Base-by-base conservation (phyloP, 2,113 vertebrate species). In the Tonatia bakeri region DNA sequence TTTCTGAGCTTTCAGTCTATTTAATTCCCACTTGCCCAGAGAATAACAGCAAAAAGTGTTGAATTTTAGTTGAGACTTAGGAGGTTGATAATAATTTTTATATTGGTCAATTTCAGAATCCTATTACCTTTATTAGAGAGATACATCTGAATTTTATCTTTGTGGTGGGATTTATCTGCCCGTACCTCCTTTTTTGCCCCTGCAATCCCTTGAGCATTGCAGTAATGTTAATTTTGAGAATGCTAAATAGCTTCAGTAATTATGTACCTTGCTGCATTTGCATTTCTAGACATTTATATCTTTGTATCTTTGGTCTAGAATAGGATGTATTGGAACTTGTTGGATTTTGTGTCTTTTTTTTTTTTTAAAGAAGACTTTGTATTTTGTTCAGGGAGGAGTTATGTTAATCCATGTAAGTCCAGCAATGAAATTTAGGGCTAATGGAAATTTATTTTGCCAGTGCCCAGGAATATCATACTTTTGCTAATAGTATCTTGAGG, bases 181-280 rank as follows among this genome's bases (percentile, higher is more conserved):
- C n/a, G 36, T 87, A 59, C 20, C 15, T 87, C 67, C 40, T 88
- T 95, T 95, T 94, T 59, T 75, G n/a, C 45, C 45, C 7, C 33
- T 52, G 50, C 7, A 77, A 9, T 91, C 33, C 31, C 52, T 96
- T 94, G 75, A 91, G 36, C 64, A 84, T 52, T 84, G n/a, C 61
- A 87, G 15, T 80, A 17, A 76, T 95, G 13, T 91, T 95, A 91
- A 94, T 91, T 91, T 96, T 91, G 91, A 86, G 79, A 89, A 56
- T 96, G 64, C 43, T 95, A 81, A 94, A 81, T 84, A 95, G 54
- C 69, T 94, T 97, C 36, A 69, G 56, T 94, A 95, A 87, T 94
- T 70, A 88, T 12, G 87, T 13, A 87, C 76, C 82, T 96, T 88
- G 56, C 77, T 28, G 50, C 87, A 77, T 96, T 94, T 28, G 59